Percentiles rank a stretch among this genome's conserved stretches.
phyloP scores from a whole-genome alignment of 1,140 invertebrate species.

The Zaprionus taronus region DNA sequence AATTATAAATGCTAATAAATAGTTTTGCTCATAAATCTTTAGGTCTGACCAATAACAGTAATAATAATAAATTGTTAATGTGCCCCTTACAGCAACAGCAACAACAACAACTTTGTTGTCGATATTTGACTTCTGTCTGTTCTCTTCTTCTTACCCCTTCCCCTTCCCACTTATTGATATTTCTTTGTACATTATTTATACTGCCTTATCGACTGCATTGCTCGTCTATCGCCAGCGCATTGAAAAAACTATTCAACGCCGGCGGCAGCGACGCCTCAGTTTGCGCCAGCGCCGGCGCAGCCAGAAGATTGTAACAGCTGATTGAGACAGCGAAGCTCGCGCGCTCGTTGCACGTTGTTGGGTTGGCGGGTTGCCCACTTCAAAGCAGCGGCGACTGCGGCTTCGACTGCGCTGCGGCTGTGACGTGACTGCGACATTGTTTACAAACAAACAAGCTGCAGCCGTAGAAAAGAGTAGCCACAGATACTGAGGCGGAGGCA shows the following conservation, averaged over 20 bases:
- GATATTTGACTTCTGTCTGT: neutral
- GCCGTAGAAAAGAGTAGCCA: slow-evolving; percentile 18
- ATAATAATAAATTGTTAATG: slow-evolving; percentile 36
- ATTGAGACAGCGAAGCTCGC: slow-evolving; percentile 47
- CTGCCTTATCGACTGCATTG: slow-evolving; percentile 51
- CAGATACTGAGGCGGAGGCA: slow-evolving; percentile 14
- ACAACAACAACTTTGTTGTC: slow-evolving; percentile 9
- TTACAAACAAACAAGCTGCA: slow-evolving; percentile 72
- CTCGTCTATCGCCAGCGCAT: slow-evolving; percentile 22
- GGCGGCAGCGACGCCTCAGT: slow-evolving; percentile 9
- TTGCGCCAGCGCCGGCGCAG: neutral
- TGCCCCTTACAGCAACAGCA: neutral
- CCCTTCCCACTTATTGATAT: neutral
- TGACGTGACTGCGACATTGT: slow-evolving; percentile 68
- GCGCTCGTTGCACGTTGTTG: slow-evolving; percentile 16
- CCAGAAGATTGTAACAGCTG: slow-evolving; percentile 65
- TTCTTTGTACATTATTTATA: slow-evolving; percentile 52
- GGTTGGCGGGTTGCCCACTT: slow-evolving; percentile 65
- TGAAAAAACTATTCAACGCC: slow-evolving; percentile 40
- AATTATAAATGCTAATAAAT: slow-evolving; percentile 59
- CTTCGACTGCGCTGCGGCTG: slow-evolving; percentile 28
- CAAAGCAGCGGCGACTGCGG: slow-evolving; percentile 46
- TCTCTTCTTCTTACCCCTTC: slow-evolving; percentile 2
- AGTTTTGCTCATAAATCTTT: slow-evolving; percentile 65
- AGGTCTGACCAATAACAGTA: slow-evolving; percentile 1